Percentiles rank a stretch among this genome's conserved stretches.
These are phyloP conservation scores for Rhagoletis zephyria DNA, from an alignment of 1,140 invertebrate genomes.

Conservation along the genomic window DNA sequence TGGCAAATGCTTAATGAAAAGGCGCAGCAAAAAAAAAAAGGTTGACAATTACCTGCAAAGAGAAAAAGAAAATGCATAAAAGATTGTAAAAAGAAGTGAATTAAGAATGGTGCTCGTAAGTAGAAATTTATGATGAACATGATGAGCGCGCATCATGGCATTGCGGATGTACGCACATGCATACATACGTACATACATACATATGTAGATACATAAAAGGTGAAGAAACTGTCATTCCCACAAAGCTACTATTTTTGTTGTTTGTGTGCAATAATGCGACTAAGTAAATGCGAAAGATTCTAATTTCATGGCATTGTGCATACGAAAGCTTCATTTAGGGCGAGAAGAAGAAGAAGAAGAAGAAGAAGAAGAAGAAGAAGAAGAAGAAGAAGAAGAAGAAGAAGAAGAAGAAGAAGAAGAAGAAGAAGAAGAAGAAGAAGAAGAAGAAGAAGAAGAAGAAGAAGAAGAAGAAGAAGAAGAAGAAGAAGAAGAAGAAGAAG, in stretches of 20 bases:
- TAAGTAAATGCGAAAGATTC: not conserved
- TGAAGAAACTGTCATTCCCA: too few species aligned
- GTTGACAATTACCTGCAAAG: conserved; percentile 40
- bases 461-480: not conserved
- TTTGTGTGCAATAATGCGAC: not conserved
- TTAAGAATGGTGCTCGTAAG: not conserved
- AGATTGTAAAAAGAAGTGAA: too few species aligned
- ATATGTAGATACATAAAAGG: not conserved
- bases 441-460: not conserved
- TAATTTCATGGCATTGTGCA: not conserved
- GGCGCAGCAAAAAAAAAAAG: not conserved
- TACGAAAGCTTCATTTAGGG: not conserved
- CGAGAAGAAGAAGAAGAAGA: not conserved
- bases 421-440: not conserved
- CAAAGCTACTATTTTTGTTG: not conserved
- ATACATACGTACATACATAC: not conserved
- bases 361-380: not conserved
- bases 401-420: not conserved
- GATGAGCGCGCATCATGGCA: not conserved
- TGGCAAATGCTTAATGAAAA: conserved; percentile 39
- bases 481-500: not conserved
- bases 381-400: not conserved
- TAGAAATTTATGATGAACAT: conserved; percentile 19
- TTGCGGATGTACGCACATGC: not conserved
- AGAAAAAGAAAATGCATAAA: not conserved